These are phyloP conservation scores for Eulemur macaco DNA, from an alignment of 2,113 vertebrate species.

Conservation along the genomic window DNA sequence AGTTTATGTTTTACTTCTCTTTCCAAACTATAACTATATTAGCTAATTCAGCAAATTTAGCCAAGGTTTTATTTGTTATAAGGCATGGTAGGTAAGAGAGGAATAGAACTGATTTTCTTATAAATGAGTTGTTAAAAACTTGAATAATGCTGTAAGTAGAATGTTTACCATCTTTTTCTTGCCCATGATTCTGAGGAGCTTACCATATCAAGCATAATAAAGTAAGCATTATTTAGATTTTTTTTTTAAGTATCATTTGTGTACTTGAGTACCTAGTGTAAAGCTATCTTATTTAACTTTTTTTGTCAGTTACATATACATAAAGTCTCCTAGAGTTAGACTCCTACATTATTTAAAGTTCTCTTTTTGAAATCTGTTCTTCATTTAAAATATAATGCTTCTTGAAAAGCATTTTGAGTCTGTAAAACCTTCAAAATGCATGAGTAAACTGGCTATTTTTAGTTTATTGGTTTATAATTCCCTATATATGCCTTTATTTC, in stretches of 20 bases:
- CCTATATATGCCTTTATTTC: background rate
- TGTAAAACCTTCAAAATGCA: background rate
- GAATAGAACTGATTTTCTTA: background rate
- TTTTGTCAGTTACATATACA: background rate
- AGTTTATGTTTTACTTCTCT: background rate
- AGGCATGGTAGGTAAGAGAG: background rate
- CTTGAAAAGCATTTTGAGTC: background rate
- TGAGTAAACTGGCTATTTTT: conserved; percentile 36
- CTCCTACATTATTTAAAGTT: background rate
- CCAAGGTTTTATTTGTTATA: background rate
- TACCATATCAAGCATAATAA: conserved; percentile 9
- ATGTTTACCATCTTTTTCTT: background rate
- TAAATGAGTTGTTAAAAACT: background rate
- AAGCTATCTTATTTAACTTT: background rate
- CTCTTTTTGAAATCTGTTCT: conserved; percentile 11
- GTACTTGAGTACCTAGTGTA: background rate
- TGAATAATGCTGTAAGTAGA: background rate
- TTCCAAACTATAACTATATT: background rate
- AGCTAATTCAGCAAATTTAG: background rate
- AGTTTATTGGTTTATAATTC: background rate
- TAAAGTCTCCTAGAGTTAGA: background rate
- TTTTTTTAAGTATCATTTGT: background rate
- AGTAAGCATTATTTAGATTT: background rate
- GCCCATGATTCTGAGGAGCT: background rate
- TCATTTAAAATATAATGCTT: conserved; percentile 22